Percentiles rank a stretch among this genome's conserved stretches.
phyloP scores from a whole-genome alignment of 2,888 invertebrate species.

The Epirrhoe tristata region DNA sequence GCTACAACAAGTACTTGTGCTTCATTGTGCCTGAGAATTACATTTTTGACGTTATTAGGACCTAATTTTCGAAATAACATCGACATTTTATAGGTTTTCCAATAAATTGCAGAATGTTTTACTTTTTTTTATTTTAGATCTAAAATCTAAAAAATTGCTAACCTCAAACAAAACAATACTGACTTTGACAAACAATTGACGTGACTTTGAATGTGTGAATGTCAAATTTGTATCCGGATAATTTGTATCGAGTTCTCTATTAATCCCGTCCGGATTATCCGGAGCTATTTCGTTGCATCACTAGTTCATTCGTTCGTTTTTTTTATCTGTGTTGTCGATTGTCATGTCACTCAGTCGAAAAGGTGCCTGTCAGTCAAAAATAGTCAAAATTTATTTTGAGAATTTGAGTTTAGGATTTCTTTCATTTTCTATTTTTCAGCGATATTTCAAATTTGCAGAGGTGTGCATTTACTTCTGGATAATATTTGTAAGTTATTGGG shows the following conservation, averaged over 20 bases:
- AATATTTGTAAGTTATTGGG: neutral
- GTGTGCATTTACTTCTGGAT: neutral
- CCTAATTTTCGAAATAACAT: slow-evolving; percentile 59
- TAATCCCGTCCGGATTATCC: too few species aligned
- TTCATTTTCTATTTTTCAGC: neutral
- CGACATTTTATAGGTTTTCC: slow-evolving; percentile 52
- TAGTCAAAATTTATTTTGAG: neutral
- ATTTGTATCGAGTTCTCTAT: too few species aligned
- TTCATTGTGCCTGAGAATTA: slow-evolving; percentile 56
- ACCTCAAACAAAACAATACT: slow-evolving; percentile 3
- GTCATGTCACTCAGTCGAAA: too few species aligned
- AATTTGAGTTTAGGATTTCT: neutral
- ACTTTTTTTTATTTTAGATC: too few species aligned
- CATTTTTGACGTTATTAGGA: slow-evolving; percentile 51
- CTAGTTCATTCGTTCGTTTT: too few species aligned
- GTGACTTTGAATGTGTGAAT: too few species aligned
- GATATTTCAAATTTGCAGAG: neutral
- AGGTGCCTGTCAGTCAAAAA: too few species aligned
- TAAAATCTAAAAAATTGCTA: too few species aligned
- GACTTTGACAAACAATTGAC: too few species aligned
- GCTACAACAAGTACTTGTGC: slow-evolving; percentile 60
- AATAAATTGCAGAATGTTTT: neutral
- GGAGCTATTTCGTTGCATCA: too few species aligned
- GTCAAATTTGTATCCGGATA: too few species aligned
- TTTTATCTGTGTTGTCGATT: too few species aligned